A percentile compares a stretch with the other conserved stretches of the same genome.
Conservation (phyloP, 2,888 invertebrate genomes). For the Tetrapedia diversipes region DNA sequence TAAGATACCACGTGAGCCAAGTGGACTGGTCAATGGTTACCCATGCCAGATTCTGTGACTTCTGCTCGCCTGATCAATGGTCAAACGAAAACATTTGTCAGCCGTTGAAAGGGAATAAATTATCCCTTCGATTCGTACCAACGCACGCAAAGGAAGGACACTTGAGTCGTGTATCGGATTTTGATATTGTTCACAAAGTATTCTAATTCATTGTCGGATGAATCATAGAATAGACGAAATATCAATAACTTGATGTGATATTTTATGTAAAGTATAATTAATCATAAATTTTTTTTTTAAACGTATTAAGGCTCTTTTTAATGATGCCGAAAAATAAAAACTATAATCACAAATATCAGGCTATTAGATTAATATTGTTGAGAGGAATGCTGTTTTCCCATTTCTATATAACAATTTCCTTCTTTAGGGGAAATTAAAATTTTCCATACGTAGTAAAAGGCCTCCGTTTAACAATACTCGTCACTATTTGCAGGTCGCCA, state of each 20-base stretch:
- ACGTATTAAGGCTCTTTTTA: too few species aligned
- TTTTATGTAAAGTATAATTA: too few species aligned
- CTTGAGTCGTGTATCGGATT: not conserved
- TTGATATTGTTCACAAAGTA: not conserved
- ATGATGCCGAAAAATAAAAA: too few species aligned
- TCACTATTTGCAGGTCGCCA: constrained; percentile 83
- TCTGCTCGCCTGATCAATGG: constrained; percentile 75
- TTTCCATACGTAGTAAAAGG: not conserved
- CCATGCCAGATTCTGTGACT: constrained; percentile 36
- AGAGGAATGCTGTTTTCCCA: not conserved
- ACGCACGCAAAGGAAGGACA: not conserved
- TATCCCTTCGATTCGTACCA: not conserved
- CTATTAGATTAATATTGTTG: too few species aligned
- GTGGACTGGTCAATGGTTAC: constrained; percentile 56
- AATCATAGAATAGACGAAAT: too few species aligned
- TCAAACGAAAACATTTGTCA: constrained; percentile 78
- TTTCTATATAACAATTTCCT: not conserved
- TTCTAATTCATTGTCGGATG: too few species aligned
- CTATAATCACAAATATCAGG: too few species aligned
- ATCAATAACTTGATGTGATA: too few species aligned
- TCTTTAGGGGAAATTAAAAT: not conserved
- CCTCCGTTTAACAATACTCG: not conserved
- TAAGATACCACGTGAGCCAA: constrained; percentile 17
- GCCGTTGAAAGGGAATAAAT: constrained; percentile 62
- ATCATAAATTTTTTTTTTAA: too few species aligned